Evolutionary conservation across 1,140 invertebrate species (phyloP), one percentile per base, ranked within the genome.

Genomic region (Drosophila takahashii): DNA sequence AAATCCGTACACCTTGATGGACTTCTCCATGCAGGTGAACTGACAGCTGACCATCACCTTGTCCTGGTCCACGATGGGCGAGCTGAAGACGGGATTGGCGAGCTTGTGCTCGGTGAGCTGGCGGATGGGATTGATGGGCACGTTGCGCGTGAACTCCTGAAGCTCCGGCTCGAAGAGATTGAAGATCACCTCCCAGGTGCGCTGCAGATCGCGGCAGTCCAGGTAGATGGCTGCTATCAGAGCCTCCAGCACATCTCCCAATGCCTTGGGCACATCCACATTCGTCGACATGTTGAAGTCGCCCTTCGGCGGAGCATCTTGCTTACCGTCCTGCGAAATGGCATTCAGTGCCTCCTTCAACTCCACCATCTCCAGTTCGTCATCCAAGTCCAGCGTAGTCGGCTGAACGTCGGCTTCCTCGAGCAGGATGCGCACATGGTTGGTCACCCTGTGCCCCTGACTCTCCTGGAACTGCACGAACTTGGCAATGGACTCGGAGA

Each of bases 221-320:
- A 99, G 92, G 91, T 96, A 99, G 66, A 99, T 95, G 0, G 98
- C 98, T 7, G 98, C 98, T 52, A 96, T 96, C 0, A 98, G 87
- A 0, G 98, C 97, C 93, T 99, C 98, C 92, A 98, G 97, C 47
- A 99, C 94, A 92, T 99, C 98, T 4, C 98, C 98, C 11, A 99
- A 93, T n/a, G 92, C 92, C 94, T 99, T 99, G 0, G 98, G 98
- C 0, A 98, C 97, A 92, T 99, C 97, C 4, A 97, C 93, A 70
- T 95, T 95, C 77, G 95, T 95, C 0, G 95, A 94, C 10, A 96
- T 91, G 52, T 92, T 92, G 9, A 53, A 76, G 0, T 60, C 45
- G 10, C 84, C 71, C 2, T 42, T 29, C 1, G 9, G 8, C 4
- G 50, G 59, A 0, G 4, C 9, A 10, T 47, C 36, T 0, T 0